Evolutionary conservation across 1,140 invertebrate genomes (phyloP).

Genomic region (Maconellicoccus hirsutus): DNA sequence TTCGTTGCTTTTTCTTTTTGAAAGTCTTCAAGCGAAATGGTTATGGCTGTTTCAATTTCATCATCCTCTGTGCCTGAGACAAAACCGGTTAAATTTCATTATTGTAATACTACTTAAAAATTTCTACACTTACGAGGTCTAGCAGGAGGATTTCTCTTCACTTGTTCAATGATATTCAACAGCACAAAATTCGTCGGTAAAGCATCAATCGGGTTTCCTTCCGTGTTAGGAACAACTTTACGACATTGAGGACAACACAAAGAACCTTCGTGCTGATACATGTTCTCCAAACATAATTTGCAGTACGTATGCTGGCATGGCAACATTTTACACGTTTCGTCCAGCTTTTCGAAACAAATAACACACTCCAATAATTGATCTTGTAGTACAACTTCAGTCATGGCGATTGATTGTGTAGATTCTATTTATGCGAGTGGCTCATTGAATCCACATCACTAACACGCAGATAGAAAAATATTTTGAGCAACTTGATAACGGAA

Average conservation of each 20-base stretch:
- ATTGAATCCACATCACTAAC: too few species aligned
- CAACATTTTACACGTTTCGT: constrained; percentile 12
- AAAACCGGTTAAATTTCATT: too few species aligned
- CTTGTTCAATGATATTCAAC: neutral
- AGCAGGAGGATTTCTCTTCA: neutral
- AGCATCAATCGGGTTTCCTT: neutral
- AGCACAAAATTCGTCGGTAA: neutral
- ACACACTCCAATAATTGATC: neutral
- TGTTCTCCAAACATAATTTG: neutral
- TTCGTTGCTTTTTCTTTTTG: neutral
- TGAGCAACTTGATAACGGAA: too few species aligned
- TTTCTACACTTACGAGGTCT: neutral
- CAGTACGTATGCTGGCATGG: neutral
- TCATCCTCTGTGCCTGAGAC: neutral
- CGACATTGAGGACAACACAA: neutral
- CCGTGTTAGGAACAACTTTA: neutral
- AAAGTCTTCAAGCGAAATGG: neutral
- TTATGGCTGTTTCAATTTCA: neutral
- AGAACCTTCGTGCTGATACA: neutral
- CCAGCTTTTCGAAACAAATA: neutral
- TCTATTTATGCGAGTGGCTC: too few species aligned
- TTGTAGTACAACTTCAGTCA: neutral
- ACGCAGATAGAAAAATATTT: too few species aligned
- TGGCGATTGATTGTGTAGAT: neutral
- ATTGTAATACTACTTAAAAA: too few species aligned